Evolutionary conservation across 2,888 invertebrate species (phyloP).

Genomic region (Phasia obesa): DNA sequence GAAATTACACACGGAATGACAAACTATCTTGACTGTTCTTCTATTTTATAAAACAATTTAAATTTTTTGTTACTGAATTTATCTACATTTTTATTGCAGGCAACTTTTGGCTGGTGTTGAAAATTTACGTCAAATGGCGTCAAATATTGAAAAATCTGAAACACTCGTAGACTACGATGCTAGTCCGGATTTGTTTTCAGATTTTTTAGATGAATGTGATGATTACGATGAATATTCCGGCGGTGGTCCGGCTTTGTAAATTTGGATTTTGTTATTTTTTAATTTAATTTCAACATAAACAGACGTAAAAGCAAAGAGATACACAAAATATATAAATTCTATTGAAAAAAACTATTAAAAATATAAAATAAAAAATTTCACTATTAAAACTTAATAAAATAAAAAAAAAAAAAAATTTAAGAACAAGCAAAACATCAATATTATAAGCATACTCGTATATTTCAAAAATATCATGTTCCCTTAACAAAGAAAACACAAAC

Average conservation of each 20-base stretch:
- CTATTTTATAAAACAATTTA: too few relatives aligned
- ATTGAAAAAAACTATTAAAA: constrained; percentile 70
- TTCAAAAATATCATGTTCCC: constrained; percentile 65
- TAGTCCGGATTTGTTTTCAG: constrained; percentile 78
- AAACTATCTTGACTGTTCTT: too few relatives aligned
- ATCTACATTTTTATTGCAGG: constrained; percentile 82
- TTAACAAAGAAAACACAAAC: constrained; percentile 11
- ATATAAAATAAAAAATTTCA: constrained; percentile 57
- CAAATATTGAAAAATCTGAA: constrained; percentile 85
- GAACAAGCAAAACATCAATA: constrained; percentile 50
- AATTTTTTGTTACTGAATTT: too few relatives aligned
- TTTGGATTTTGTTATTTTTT: constrained; percentile 52
- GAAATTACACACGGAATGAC: too few relatives aligned
- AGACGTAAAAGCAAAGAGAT: constrained; percentile 39
- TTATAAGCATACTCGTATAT: constrained; percentile 53
- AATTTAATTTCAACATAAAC: constrained; percentile 52
- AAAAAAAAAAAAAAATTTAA: constrained; percentile 40
- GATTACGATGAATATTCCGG: constrained; percentile 77
- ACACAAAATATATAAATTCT: constrained; percentile 45
- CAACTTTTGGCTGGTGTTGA: constrained; percentile 87
- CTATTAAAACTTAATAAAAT: constrained; percentile 56
- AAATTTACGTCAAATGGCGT: constrained; percentile 86
- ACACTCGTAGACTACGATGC: constrained; percentile 73
- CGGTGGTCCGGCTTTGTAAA: constrained; percentile 77
- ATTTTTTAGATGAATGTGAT: constrained; percentile 77